Evolutionary conservation across 2,797 vertebrate species (phyloP), one percentile per base, ranked within the genome.

Genomic region (Channa striata): DNA sequence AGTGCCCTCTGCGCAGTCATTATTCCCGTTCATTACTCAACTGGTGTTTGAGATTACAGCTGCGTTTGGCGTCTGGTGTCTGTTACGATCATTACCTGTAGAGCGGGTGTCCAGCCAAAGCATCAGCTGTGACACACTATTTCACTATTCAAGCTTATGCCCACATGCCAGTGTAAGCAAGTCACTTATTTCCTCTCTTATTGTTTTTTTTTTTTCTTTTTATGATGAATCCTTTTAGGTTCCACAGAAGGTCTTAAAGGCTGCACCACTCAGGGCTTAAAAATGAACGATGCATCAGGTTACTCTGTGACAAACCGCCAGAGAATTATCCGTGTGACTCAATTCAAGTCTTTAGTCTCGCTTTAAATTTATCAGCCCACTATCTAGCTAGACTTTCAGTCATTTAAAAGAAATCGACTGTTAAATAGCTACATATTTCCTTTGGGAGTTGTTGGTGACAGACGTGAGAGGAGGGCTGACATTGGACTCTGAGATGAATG

Each of bases 31-130:
- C 72, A 54, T 61, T 74, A 44, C 53, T 71, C 67, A 51, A 21
- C 39, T 64, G 33, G 19, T 83, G 76, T 87, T 84, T 88, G 82
- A 87, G 88, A 77, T 77, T 61, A 68, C 58, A 61, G 2, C 63
- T 43, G 63, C 51, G 60, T 78, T 52, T 64, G 65, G 72, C 68
- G 60, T 72, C 36, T 61, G 60, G 73, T 86, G 83, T 87, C 81
- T 81, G 63, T 58, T 77, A 20, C 34, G 6, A 77, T 86, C 82
- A 77, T 85, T 68, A 79, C 80, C 66, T 64, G 68, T 71, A 69
- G 62, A 59, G 72, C 36, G 57, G 50, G 75, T 71, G 78, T 83
- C 64, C 49, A 78, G 82, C 80, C 83, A 87, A 81, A 76, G 54
- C 42, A 33, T 72, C 4, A 68, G 68, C 70, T 53, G 1, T 92